A percentile compares a stretch with the other conserved stretches of the same genome.
Evolutionary conservation across 2,797 vertebrate species (phyloP).

Genomic region (Pangasius krempfi): DNA sequence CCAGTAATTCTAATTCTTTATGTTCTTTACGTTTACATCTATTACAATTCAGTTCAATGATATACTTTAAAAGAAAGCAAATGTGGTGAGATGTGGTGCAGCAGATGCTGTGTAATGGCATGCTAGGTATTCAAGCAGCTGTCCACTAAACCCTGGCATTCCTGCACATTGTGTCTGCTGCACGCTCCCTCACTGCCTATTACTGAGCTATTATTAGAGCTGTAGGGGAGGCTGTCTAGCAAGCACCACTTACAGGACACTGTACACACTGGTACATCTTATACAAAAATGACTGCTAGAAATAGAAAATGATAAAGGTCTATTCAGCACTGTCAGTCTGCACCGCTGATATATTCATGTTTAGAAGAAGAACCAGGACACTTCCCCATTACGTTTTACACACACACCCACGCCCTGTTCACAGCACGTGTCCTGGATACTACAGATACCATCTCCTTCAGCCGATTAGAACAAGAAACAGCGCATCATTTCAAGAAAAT

Average conservation of each 20-base stretch:
- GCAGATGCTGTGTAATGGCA: constrained; percentile 36
- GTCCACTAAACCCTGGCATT: constrained; percentile 59
- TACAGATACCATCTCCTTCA: background rate
- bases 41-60: background rate
- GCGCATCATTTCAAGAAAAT: background rate
- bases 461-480: background rate
- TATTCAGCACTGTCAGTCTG: background rate
- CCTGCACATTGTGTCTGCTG: constrained; percentile 39
- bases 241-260: constrained; percentile 26
- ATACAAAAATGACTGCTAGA: constrained; percentile 48
- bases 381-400: background rate
- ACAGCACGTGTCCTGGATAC: background rate
- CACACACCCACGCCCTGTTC: background rate
- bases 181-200: constrained; percentile 36
- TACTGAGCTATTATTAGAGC: constrained; percentile 52
- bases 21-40: background rate
- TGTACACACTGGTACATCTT: constrained; percentile 32
- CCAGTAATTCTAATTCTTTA: background rate
- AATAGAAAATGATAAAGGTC: constrained; percentile 40
- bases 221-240: constrained; percentile 41
- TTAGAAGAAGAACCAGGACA: background rate
- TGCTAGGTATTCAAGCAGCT: constrained; percentile 55
- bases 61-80: background rate
- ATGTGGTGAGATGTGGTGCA: constrained; percentile 8
- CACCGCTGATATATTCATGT: background rate